A percentile compares a stretch with the other conserved stretches of the same genome.
phyloP scores from a whole-genome alignment of 2,113 vertebrate genomes.

The Bettongia penicillata region DNA sequence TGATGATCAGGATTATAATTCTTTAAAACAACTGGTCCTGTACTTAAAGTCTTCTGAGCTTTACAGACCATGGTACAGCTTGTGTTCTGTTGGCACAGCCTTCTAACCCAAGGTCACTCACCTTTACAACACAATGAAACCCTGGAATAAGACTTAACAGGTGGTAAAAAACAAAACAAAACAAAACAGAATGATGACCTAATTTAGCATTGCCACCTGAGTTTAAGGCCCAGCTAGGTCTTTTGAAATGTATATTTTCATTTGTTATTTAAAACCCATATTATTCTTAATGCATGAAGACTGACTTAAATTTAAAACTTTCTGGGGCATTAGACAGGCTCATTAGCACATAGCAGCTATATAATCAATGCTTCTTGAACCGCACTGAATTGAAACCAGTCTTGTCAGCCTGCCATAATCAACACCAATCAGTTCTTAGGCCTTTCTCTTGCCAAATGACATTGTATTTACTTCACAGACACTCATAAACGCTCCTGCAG shows the following conservation, averaged over 20 bases:
- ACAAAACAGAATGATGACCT: background rate
- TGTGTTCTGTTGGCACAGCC: background rate
- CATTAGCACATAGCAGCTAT: background rate
- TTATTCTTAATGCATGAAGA: background rate
- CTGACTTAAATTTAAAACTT: background rate
- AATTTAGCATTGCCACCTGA: background rate
- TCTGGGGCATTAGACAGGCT: background rate
- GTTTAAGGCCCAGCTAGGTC: constrained; percentile 23
- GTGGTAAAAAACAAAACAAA: background rate
- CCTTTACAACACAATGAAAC: background rate
- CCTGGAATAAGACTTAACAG: background rate
- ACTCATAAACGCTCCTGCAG: background rate
- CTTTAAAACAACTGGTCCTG: background rate
- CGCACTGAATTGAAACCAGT: background rate
- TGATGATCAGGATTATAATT: background rate
- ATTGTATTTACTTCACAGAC: background rate
- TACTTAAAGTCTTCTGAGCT: background rate
- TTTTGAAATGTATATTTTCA: constrained; percentile 21
- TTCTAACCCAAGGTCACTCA: background rate
- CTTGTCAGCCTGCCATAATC: background rate
- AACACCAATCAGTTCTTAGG: background rate
- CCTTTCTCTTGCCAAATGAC: background rate
- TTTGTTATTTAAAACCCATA: background rate
- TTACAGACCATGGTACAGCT: background rate
- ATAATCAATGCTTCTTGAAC: background rate